A percentile compares a stretch with the other conserved stretches of the same genome.
Conservation (phyloP, 2,113 vertebrate species). For the Hyaena hyaena region DNA sequence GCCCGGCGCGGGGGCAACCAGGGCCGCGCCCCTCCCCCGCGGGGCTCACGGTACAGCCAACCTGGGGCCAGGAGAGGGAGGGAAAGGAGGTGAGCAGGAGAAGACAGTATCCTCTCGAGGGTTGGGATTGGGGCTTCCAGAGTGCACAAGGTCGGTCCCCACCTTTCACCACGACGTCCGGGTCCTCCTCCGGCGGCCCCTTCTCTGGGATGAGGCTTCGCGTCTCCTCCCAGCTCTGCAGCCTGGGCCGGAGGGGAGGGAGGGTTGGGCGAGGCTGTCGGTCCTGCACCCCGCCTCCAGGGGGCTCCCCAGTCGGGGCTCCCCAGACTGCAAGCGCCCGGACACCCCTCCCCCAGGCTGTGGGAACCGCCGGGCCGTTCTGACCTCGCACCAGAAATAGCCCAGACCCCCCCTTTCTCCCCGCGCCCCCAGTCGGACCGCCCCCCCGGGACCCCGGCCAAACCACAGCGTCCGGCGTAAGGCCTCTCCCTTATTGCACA, state of each 20-base stretch:
- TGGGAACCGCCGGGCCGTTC: constrained; percentile 42
- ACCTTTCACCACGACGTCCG: constrained; percentile 94
- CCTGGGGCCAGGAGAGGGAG: constrained; percentile 82
- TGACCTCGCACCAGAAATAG: constrained; percentile 76
- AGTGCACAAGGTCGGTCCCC: constrained; percentile 32
- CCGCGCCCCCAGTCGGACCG: constrained; percentile 68
- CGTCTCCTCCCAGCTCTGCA: constrained; percentile 92
- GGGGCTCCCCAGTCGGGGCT: constrained; percentile 44
- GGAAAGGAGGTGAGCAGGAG: background rate
- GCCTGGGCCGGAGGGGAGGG: constrained; percentile 75
- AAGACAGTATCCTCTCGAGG: background rate
- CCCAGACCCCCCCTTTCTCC: constrained; percentile 65
- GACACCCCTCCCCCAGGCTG: constrained; percentile 65
- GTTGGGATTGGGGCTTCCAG: background rate
- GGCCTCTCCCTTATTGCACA: constrained; percentile 80
- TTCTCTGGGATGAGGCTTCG: constrained; percentile 94
- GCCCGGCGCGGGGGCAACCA: constrained; percentile 95
- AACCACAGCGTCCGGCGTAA: constrained; percentile 80
- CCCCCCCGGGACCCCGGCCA: constrained; percentile 79
- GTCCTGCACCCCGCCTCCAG: constrained; percentile 16
- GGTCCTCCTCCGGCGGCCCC: constrained; percentile 91
- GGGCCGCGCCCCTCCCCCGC: constrained; percentile 85
- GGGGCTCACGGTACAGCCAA: constrained; percentile 95
- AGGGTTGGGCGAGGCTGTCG: background rate
- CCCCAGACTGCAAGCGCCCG: background rate